A percentile compares a stretch with the other conserved stretches of the same genome.
phyloP scores from a whole-genome alignment of 2,113 vertebrate species.

The Charadrius vociferus region DNA sequence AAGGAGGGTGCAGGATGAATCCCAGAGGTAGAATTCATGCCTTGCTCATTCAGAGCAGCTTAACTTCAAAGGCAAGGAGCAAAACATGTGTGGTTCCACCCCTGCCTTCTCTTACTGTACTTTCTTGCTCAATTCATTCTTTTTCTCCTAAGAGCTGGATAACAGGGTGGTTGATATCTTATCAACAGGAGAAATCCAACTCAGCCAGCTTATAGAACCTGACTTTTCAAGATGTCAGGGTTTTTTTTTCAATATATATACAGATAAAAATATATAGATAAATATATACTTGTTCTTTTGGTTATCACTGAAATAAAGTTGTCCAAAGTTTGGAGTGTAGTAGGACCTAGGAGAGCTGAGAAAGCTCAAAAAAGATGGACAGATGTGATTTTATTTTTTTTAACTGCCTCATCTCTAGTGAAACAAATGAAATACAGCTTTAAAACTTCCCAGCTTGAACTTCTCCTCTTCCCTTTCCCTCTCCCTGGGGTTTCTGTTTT shows the following conservation, averaged over 20 bases:
- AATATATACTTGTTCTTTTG: background rate
- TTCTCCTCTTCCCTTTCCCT: background rate
- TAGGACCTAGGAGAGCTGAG: background rate
- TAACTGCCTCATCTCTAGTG: background rate
- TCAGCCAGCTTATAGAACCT: background rate
- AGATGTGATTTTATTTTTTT: background rate
- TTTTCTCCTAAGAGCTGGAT: background rate
- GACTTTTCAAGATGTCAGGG: background rate
- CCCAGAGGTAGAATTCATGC: background rate
- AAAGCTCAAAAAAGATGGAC: slow-evolving; percentile 8
- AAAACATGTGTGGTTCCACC: background rate
- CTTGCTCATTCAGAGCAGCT: background rate
- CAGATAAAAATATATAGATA: too few relatives aligned
- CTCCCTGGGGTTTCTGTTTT: slow-evolving; percentile 38
- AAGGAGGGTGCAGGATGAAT: background rate
- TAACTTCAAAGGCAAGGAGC: slow-evolving; percentile 8
- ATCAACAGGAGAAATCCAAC: background rate
- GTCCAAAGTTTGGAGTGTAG: background rate
- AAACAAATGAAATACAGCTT: slow-evolving; percentile 55
- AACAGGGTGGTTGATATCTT: background rate
- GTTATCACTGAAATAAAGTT: slow-evolving; percentile 10
- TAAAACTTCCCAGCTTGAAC: slow-evolving; percentile 37
- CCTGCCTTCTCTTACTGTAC: background rate
- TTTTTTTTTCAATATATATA: background rate
- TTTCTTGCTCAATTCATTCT: background rate